Evolutionary conservation across 2,113 vertebrate genomes (phyloP), one percentile per base, ranked within the genome.

Genomic region (Peucedramus taeniatus): DNA sequence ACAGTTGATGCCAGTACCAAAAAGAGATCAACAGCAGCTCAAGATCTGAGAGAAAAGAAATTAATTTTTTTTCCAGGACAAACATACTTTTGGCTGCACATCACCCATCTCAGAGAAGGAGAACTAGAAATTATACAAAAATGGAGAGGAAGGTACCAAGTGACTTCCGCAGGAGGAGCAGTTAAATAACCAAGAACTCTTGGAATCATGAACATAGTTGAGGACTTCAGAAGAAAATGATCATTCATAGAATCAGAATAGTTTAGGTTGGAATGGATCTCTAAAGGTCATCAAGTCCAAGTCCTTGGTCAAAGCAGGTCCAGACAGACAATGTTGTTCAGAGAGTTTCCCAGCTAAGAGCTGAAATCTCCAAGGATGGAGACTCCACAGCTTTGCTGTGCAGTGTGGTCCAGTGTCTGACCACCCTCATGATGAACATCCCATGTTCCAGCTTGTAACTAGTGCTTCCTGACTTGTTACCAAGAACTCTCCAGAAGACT

Each of bases 361-460:
- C 8, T 72, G 53, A 68, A 69, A 87, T 53, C 19, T 63, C 31
- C 15, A 70, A 45, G 31, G 17, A 45, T 31, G 33, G 44, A 75
- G 24, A 59, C n/a, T 47, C 7, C 10, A 53, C 37, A 75, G 0
- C 2, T 45, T 71, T 3, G 0, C 18, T 45, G 28, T 66, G 51
- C 33, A 75, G 33, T 0, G 0, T 21, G 17, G 5, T 63, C 86
- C 31, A 27, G 24, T 35, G 24, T 71, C 78, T n/a, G 20, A 63
- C 28, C 11, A 28, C 26, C 15, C 33, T 75, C 13, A 7, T 42
- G 28, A 61, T 5, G 21, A 84, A 33, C 28, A 39, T 20, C 11
- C 5, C 6, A 4, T 28, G 10, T 17, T 83, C 33, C 7, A 63
- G 35, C 40, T 59, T 76, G 17, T 42, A 35, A 49, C 24, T 23